Base-by-base conservation (phyloP, 2,888 invertebrate genomes). In the Galerucella calmariensis region DNA sequence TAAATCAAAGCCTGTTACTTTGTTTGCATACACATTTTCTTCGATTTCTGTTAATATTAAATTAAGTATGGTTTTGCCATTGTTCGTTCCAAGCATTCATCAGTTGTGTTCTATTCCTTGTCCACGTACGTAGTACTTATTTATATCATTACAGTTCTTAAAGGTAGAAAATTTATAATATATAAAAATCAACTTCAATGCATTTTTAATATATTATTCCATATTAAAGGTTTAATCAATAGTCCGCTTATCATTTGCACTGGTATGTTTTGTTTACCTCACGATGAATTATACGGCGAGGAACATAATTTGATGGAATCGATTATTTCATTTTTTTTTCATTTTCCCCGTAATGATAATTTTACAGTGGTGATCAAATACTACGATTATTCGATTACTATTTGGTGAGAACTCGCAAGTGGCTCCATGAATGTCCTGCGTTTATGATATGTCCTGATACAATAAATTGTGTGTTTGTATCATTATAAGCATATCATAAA, bases 401-500 rank as follows among this genome's bases (percentile, higher is more conserved):
- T 72, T 75, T 76, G 73, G 79, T 82, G 83, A 80, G 82, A 82
- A 82, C 72, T 67, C 66, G 78, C 82, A 84, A 83, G 80, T 82
- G 82, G 75, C 73, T 74, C 74, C 41, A 46, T 46, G 44, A 66
- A 74, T 53, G 66, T 75, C 66, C 65, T 68, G 72, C 66, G 53
- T 75, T 68, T 75, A 73, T 72, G 74, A 72, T 66, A 44, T 41
- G 51, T 16, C 73, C 78, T 70, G 78, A 79, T 80, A 81, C 77
- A 81, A 79, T 79, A 80, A 80, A 80, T 79, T 77, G 79, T 79
- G 80, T 73, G 69, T 48, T 68, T 53, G 75, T 79, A 81, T 83
- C 81, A 83, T 83, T 83, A 83, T 81, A 81, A 84, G 81, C 82
- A 81, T 81, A 83, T 84, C 83, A 84, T 84, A 82, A 83, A 83